Conservation (phyloP, 2,888 invertebrate genomes). For the Mythimna albipuncta region DNA sequence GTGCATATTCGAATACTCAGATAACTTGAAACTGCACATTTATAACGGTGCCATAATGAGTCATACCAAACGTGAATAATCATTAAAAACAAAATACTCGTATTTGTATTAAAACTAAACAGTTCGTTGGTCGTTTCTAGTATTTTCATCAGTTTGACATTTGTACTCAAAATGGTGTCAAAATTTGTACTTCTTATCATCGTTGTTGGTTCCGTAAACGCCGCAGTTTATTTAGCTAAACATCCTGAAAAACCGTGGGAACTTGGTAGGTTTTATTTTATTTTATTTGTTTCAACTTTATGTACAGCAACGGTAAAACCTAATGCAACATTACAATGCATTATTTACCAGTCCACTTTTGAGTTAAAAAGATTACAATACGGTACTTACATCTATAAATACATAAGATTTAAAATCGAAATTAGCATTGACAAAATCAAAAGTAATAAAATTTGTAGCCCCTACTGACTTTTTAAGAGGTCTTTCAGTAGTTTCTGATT, state of each 20-base stretch:
- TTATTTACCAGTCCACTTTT: no score
- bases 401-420: no score
- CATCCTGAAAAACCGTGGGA: conserved; percentile 76
- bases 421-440: no score
- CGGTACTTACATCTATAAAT: no score
- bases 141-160: conserved; percentile 17
- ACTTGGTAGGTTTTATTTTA: conserved; percentile 75
- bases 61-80: conserved; percentile 30
- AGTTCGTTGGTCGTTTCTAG: conserved; percentile 7
- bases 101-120: neutral
- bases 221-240: conserved; percentile 73
- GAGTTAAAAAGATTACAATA: no score
- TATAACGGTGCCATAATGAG: conserved; percentile 52
- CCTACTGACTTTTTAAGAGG: no score
- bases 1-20: conserved; percentile 69
- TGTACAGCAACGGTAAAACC: no score
- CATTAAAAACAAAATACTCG: neutral
- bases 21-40: conserved; percentile 62
- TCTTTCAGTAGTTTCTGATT: no score
- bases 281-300: neutral
- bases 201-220: conserved; percentile 74
- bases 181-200: conserved; percentile 69
- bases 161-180: conserved; percentile 67
- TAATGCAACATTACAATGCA: no score
- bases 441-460: no score